These are phyloP conservation scores for Napeogenes sylphis DNA, from an alignment of 2,888 invertebrate species.

Conservation along the genomic window DNA sequence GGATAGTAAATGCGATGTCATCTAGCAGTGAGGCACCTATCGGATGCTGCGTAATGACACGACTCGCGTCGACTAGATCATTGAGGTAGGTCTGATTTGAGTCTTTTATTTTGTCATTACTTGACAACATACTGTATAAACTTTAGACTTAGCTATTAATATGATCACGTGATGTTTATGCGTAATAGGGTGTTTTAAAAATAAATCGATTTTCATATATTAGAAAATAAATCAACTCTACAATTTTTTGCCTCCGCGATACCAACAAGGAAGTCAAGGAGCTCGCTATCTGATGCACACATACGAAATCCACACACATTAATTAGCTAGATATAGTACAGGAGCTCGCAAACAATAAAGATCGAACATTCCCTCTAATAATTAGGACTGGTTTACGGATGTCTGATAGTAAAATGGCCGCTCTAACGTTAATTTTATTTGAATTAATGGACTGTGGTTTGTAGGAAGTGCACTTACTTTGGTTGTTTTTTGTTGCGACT, in stretches of 20 bases:
- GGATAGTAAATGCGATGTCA: conserved; percentile 29
- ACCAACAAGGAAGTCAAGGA: conserved; percentile 43
- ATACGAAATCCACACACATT: conserved; percentile 65
- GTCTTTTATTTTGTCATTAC: conserved; percentile 15
- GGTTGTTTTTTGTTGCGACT: conserved; percentile 24
- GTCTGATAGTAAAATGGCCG: conserved; percentile 58
- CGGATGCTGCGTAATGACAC: conserved; percentile 57
- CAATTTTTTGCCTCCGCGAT: conserved; percentile 24
- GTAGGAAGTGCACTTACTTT: conserved; percentile 47
- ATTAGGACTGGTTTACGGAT: conserved; percentile 62
- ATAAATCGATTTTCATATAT: no score
- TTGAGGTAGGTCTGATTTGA: conserved; percentile 25
- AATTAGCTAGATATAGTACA: conserved; percentile 66
- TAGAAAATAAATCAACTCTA: neutral
- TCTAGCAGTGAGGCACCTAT: conserved; percentile 26
- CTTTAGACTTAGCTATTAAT: no score
- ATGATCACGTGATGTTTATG: no score
- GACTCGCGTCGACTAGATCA: conserved; percentile 33
- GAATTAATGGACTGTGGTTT: conserved; percentile 64
- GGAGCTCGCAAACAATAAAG: conserved; percentile 65
- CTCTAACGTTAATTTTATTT: conserved; percentile 58
- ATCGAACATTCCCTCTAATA: conserved; percentile 70
- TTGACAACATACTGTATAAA: conserved; percentile 5
- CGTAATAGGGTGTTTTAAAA: no score
- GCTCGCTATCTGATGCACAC: conserved; percentile 64